Conservation (phyloP, 2,888 invertebrate species). For the Ischnus inquisitorius region DNA sequence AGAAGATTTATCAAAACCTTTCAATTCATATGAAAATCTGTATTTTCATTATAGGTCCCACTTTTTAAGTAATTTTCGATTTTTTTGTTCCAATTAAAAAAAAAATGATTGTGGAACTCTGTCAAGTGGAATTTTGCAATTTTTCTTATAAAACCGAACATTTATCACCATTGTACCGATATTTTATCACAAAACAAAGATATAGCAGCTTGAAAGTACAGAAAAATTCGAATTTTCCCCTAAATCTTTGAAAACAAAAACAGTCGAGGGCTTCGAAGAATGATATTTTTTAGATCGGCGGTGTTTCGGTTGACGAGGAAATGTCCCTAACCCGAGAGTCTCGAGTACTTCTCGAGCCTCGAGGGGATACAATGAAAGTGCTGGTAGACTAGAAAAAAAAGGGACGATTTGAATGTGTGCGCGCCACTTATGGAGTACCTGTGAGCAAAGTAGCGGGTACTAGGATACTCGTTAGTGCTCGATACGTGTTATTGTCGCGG, state of each 20-base stretch:
- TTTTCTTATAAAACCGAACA: too few species aligned
- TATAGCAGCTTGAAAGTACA: too few species aligned
- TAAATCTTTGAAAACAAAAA: not conserved
- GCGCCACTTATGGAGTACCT: slow-evolving; percentile 55
- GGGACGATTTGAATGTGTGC: slow-evolving; percentile 59
- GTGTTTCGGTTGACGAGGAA: not conserved
- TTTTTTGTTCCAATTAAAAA: not conserved
- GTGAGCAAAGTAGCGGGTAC: slow-evolving; percentile 62
- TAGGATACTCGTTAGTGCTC: slow-evolving; percentile 65
- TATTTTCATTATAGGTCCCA: too few species aligned
- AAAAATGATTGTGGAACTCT: not conserved
- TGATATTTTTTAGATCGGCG: not conserved
- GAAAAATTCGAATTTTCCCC: not conserved
- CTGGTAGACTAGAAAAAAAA: not conserved
- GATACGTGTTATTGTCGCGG: slow-evolving; percentile 66
- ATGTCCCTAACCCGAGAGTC: not conserved
- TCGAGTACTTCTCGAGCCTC: not conserved
- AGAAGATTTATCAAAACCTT: too few species aligned
- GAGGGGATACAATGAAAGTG: slow-evolving; percentile 28
- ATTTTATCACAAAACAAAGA: too few species aligned
- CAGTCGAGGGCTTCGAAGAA: not conserved
- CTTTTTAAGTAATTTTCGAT: too few species aligned
- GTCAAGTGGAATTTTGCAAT: not conserved
- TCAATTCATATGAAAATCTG: too few species aligned
- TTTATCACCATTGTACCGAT: too few species aligned